These are phyloP conservation scores for Pterophyllum scalare DNA, from an alignment of 2,113 vertebrate species.

Conservation along the genomic window DNA sequence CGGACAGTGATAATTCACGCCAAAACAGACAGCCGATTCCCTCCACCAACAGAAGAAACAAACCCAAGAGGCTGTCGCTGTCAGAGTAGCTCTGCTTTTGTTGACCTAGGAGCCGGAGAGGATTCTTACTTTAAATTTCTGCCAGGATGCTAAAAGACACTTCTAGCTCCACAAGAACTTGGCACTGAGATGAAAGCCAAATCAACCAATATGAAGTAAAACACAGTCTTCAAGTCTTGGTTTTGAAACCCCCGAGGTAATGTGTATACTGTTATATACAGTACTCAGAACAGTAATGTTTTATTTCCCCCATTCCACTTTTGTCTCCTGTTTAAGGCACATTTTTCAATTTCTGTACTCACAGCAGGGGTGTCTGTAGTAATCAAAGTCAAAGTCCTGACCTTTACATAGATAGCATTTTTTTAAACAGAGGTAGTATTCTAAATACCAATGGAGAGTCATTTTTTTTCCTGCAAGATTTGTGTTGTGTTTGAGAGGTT, in stretches of 20 bases:
- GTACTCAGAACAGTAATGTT: conserved; percentile 55
- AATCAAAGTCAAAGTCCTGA: conserved; percentile 57
- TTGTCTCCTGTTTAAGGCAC: conserved; percentile 67
- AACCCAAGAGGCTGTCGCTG: conserved; percentile 71
- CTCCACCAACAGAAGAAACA: conserved; percentile 69
- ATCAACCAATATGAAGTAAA: conserved; percentile 55
- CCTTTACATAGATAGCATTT: conserved; percentile 58
- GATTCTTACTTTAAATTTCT: conserved; percentile 54
- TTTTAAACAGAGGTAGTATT: conserved; percentile 67
- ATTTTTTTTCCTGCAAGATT: conserved; percentile 62
- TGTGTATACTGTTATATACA: conserved; percentile 64
- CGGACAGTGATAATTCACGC: conserved; percentile 58
- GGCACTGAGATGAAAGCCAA: conserved; percentile 58
- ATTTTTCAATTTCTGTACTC: conserved; percentile 70
- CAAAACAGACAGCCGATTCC: conserved; percentile 69
- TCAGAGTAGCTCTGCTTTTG: conserved; percentile 72
- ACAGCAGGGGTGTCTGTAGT: conserved; percentile 58
- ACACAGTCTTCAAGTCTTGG: conserved; percentile 59
- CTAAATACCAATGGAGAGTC: conserved; percentile 47
- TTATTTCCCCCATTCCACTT: conserved; percentile 71
- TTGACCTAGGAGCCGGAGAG: conserved; percentile 52
- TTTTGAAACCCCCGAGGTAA: conserved; percentile 62
- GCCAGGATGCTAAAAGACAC: conserved; percentile 55
- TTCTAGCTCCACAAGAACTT: conserved; percentile 57
- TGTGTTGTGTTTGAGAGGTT: conserved; percentile 74